Base-by-base conservation (phyloP, 2,113 vertebrate species). In the Setophaga kirtlandii region DNA sequence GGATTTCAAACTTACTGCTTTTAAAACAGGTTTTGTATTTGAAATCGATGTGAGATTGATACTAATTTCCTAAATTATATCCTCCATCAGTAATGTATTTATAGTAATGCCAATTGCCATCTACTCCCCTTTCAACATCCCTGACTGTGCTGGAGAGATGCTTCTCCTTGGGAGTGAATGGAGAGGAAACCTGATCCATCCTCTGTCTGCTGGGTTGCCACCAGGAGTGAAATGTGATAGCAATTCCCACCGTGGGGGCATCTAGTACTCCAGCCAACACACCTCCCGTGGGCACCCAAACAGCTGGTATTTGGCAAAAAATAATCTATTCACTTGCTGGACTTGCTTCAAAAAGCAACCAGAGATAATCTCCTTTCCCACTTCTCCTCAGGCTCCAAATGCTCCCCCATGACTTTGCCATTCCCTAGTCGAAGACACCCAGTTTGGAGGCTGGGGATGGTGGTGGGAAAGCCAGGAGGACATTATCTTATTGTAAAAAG, bases 31-130 rank as follows among this genome's bases (percentile, higher is more conserved):
- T 63, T 88, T 86, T 68, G 35, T 52, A 71, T 76, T 70, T 71
- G 52, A 94, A 76, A 75, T 74, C 64, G 52, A 74, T 60, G 59
- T 3, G 18, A 31, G 50, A 86, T 77, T 83, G 76, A 71, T 71
- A 73, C 46, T 49, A 91, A 62, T 83, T 90, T 90, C 62, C 46
- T 59, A 84, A 96, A 47, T 41, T 60, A 81, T 86, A 94, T 60
- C 44, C 60, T 84, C 73, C 69, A 46, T 84, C 60, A 81, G 65
- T 37, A 37, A 46, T n/a, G 31, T 50, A 90, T 87, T 92, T 71
- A 92, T 71, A 93, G 76, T 30, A 81, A 92, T 78, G 88, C 56
- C 83, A 89, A 75, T 90, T 94, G 84, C 73, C 68, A 83, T 88
- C 76, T 70, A 78, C 41, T 71, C 21, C 93, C 27, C 68, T 87